phyloP scores from a whole-genome alignment of 1,140 invertebrate species.

The Nixonia krombeini region DNA sequence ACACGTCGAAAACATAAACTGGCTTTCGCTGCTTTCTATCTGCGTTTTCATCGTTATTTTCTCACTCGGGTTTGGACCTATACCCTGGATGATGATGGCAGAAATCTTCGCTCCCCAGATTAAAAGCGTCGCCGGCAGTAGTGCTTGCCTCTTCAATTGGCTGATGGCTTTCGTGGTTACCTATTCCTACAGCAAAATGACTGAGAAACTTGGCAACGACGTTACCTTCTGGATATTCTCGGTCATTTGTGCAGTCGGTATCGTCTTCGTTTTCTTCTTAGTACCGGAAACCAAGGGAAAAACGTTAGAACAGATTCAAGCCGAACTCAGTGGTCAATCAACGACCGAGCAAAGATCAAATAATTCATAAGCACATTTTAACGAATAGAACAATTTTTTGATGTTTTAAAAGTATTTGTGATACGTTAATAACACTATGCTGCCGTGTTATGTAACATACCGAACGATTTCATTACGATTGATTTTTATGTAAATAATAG shows the following conservation, averaged over 20 bases:
- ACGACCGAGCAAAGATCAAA: no score
- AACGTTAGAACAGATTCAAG: slow-evolving; percentile 86
- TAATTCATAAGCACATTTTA: no score
- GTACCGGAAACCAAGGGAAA: slow-evolving; percentile 94
- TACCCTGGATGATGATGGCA: slow-evolving; percentile 85
- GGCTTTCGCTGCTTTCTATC: slow-evolving; percentile 81
- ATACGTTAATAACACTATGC: no score
- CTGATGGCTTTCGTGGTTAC: slow-evolving; percentile 85
- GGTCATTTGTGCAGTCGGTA: slow-evolving; percentile 78
- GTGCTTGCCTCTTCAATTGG: slow-evolving; percentile 85
- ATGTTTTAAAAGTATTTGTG: no score
- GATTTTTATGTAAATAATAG: no score
- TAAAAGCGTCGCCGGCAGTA: slow-evolving; percentile 81
- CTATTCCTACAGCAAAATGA: slow-evolving; percentile 80
- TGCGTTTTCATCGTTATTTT: slow-evolving; percentile 85
- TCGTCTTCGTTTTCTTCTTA: slow-evolving; percentile 82
- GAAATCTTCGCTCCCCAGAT: slow-evolving; percentile 80
- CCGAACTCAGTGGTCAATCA: slow-evolving; percentile 68
- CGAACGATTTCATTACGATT: no score
- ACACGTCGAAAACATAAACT: slow-evolving; percentile 73
- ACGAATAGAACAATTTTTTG: no score
- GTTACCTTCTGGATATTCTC: slow-evolving; percentile 88
- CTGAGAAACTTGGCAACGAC: slow-evolving; percentile 72
- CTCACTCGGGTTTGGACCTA: slow-evolving; percentile 83
- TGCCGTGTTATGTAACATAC: no score